Conservation (phyloP, 2,113 vertebrate species). For the Mus pahari region DNA sequence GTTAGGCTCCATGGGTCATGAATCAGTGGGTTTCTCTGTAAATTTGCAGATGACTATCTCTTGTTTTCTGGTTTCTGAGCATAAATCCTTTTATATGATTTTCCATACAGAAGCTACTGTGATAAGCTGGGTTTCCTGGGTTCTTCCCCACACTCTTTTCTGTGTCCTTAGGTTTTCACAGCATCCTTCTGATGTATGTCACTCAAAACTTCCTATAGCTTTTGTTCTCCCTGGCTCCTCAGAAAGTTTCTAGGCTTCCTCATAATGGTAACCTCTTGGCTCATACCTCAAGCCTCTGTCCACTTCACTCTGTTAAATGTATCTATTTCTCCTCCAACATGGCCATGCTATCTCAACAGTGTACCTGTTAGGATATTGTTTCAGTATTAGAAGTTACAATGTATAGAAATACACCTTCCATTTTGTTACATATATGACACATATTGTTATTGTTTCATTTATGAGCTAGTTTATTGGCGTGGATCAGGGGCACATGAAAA, state of each 20-base stretch:
- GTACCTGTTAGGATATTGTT: background rate
- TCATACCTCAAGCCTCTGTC: background rate
- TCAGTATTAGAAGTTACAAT: slow-evolving; percentile 18
- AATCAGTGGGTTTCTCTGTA: background rate
- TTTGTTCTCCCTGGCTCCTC: background rate
- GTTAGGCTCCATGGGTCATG: background rate
- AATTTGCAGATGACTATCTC: background rate
- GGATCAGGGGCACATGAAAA: background rate
- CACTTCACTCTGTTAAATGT: background rate
- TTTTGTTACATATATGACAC: background rate
- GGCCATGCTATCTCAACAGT: background rate
- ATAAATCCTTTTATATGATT: background rate
- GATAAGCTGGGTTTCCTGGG: background rate
- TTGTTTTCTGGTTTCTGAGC: background rate
- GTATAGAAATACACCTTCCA: background rate
- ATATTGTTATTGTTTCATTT: background rate
- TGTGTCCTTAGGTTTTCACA: background rate
- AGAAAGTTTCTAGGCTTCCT: slow-evolving; percentile 24
- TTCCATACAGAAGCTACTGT: background rate
- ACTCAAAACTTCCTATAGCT: background rate
- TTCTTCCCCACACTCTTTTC: background rate
- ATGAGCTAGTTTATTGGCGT: background rate
- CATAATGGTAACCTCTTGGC: background rate
- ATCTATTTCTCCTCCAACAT: background rate
- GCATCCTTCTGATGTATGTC: background rate